Evolutionary conservation across 2,113 vertebrate genomes (phyloP).

Genomic region (Macrotus californicus): DNA sequence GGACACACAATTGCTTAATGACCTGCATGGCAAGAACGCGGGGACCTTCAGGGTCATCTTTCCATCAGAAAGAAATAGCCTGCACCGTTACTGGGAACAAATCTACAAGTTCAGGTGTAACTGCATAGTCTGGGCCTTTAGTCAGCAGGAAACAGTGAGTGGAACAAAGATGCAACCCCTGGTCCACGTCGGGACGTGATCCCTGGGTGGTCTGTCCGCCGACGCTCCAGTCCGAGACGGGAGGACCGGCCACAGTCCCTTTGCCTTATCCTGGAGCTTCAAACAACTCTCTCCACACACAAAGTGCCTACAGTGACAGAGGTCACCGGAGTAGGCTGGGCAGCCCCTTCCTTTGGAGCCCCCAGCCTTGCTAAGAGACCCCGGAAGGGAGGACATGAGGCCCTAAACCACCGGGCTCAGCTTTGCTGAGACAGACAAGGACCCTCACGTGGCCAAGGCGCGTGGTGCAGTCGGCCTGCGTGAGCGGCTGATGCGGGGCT

Average conservation of each 20-base stretch:
- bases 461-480: not conserved
- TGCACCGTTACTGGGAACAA: not conserved
- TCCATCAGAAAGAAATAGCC: not conserved
- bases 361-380: not conserved
- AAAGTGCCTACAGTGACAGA: not conserved
- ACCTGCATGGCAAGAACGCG: not conserved
- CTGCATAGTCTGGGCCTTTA: not conserved
- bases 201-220: not conserved
- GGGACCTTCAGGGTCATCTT: not conserved
- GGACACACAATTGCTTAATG: not conserved
- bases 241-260: not conserved
- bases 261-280: not conserved
- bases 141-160: not conserved
- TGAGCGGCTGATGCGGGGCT: not conserved
- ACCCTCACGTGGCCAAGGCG: rapidly evolving
- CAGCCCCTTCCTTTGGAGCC: not conserved
- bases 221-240: rapidly evolving
- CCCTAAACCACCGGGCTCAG: not conserved
- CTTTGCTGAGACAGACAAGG: not conserved
- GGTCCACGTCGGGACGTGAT: too few species aligned
- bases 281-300: not conserved
- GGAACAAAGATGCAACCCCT: not conserved
- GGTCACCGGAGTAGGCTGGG: not conserved
- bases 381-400: not conserved
- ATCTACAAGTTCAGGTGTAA: not conserved